A percentile compares a stretch with the other conserved stretches of the same genome.
Conservation (phyloP, 2,113 vertebrate genomes). For the Erinaceus europaeus region DNA sequence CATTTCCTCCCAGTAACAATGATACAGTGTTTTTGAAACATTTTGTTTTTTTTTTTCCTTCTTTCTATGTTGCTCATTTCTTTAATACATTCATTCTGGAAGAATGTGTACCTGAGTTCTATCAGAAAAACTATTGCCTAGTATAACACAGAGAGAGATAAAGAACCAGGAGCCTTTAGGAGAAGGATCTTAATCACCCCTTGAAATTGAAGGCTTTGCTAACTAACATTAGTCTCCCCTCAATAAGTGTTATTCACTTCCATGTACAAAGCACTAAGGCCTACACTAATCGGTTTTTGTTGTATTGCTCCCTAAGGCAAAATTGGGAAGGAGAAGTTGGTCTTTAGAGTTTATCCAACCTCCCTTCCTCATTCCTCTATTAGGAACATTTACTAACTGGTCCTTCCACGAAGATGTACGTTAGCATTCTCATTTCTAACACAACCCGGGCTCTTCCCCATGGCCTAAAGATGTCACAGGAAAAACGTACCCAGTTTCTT, state of each 20-base stretch:
- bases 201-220: constrained; percentile 43
- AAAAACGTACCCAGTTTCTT: background rate
- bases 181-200: constrained; percentile 38
- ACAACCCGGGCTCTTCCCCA: background rate
- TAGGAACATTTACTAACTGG: constrained; percentile 4
- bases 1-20: constrained; percentile 70
- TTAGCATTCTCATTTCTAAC: background rate
- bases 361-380: background rate
- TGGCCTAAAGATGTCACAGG: too few species aligned
- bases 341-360: constrained; percentile 60
- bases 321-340: constrained; percentile 53
- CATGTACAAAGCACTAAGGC: constrained; percentile 35
- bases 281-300: constrained; percentile 44
- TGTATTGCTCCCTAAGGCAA: constrained; percentile 62
- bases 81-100: constrained; percentile 56
- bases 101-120: background rate
- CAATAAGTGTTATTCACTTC: constrained; percentile 67
- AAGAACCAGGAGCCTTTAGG: background rate
- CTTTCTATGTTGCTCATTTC: constrained; percentile 51
- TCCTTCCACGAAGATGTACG: background rate
- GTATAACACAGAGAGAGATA: background rate
- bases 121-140: background rate
- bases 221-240: constrained; percentile 60
- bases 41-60: constrained; percentile 57
- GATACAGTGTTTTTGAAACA: constrained; percentile 66